Conservation (phyloP, 2,113 vertebrate genomes). For the Nothocercus nigrocapillus region DNA sequence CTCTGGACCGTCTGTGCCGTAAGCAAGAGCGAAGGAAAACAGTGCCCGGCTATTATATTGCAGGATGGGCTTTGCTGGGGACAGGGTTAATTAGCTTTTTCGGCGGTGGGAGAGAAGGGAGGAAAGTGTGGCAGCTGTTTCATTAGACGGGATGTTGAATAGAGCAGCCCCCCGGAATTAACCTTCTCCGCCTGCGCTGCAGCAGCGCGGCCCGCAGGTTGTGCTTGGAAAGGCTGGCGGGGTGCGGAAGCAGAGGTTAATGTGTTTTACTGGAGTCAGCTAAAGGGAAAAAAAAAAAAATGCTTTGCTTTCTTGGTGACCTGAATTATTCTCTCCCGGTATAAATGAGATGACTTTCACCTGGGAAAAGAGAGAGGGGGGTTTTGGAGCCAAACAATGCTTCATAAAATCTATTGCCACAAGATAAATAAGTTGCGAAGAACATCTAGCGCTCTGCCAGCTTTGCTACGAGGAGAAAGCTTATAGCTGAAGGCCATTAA, state of each 20-base stretch:
- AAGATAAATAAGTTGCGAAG: slow-evolving; percentile 54
- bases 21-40: background rate
- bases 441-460: background rate
- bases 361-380: slow-evolving; percentile 14
- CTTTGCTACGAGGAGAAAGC: background rate
- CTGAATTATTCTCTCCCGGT: slow-evolving; percentile 21
- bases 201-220: background rate
- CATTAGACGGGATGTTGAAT: background rate
- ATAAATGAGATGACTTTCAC: slow-evolving; percentile 28
- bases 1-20: background rate
- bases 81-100: slow-evolving; percentile 49
- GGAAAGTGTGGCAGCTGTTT: slow-evolving; percentile 31
- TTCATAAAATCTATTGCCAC: slow-evolving; percentile 35
- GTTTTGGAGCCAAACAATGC: slow-evolving; percentile 14
- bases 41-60: background rate
- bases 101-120: background rate
- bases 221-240: slow-evolving; percentile 17
- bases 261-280: slow-evolving; percentile 29
- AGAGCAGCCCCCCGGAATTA: slow-evolving; percentile 18
- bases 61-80: background rate
- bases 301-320: background rate
- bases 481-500: slow-evolving; percentile 49
- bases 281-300: background rate
- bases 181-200: slow-evolving; percentile 17
- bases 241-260: slow-evolving; percentile 16